These are phyloP conservation scores for Flexamia atlantica DNA, from an alignment of 2,888 invertebrate species.

Conservation along the genomic window DNA sequence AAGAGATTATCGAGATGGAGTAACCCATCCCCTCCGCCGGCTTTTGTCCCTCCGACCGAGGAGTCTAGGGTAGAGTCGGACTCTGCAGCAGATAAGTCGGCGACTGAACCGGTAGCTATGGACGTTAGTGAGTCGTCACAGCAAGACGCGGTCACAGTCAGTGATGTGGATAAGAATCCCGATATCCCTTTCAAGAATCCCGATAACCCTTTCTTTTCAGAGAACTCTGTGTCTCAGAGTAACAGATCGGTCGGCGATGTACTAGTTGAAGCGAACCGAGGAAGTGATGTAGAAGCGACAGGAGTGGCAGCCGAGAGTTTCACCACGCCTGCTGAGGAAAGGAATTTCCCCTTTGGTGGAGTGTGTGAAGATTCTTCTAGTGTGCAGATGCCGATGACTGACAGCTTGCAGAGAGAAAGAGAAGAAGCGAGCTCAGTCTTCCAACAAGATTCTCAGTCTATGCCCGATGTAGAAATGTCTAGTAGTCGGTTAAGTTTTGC, in stretches of 20 bases:
- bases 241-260: slow-evolving; percentile 5
- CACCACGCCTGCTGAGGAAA: neutral
- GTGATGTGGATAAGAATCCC: neutral
- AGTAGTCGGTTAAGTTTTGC: slow-evolving; percentile 2
- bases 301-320: neutral
- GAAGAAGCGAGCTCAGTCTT: slow-evolving; percentile 25
- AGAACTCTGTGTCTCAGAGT: neutral
- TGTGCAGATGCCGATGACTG: slow-evolving; percentile 17
- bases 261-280: neutral
- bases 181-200: too few species aligned
- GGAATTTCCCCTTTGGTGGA: slow-evolving; percentile 22
- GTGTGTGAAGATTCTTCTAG: slow-evolving; percentile 27
- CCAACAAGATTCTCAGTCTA: slow-evolving; percentile 21
- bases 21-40: slow-evolving; percentile 53
- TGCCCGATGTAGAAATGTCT: slow-evolving; percentile 32
- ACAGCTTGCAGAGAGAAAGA: neutral
- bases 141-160: neutral
- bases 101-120: slow-evolving; percentile 16
- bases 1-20: slow-evolving; percentile 61
- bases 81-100: neutral
- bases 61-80: slow-evolving; percentile 16
- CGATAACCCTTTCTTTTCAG: neutral
- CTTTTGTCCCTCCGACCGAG: slow-evolving; percentile 7
- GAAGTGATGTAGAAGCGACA: neutral
- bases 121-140: slow-evolving; percentile 23